A percentile compares a stretch with the other conserved stretches of the same genome.
Evolutionary conservation across 2,113 vertebrate species (phyloP).

Genomic region (Otocyon megalotis): DNA sequence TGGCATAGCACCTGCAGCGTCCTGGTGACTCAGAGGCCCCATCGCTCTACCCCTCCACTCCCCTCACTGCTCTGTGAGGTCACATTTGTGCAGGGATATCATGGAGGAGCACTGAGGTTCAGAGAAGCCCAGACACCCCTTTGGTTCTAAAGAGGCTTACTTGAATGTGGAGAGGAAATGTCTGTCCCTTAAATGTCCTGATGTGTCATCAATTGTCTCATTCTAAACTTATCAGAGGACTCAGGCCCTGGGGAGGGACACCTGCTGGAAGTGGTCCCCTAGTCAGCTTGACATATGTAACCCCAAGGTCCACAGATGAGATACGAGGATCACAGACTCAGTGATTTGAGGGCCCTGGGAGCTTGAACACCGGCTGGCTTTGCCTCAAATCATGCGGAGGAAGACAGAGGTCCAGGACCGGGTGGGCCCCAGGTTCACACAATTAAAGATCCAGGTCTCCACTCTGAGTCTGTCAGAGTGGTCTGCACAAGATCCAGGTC

Average conservation of each 20-base stretch:
- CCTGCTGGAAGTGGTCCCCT: too few relatives aligned
- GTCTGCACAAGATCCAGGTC: rapidly evolving
- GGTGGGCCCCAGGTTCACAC: background rate
- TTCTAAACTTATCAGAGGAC: background rate
- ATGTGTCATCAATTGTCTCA: background rate
- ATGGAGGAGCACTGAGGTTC: rapidly evolving
- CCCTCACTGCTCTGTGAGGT: background rate
- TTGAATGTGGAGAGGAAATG: background rate
- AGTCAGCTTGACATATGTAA: background rate
- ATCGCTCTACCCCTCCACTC: rapidly evolving
- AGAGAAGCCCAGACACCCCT: background rate
- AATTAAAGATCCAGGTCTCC: too few relatives aligned
- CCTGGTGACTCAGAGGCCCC: background rate
- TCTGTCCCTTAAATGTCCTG: background rate
- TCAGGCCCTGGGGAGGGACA: background rate
- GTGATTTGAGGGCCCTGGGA: background rate
- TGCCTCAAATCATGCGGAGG: rapidly evolving
- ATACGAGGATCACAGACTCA: background rate
- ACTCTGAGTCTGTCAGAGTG: too few relatives aligned
- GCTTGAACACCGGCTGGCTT: background rate
- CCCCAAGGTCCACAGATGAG: background rate
- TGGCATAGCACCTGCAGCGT: rapidly evolving
- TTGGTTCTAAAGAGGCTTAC: background rate
- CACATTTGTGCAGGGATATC: background rate
- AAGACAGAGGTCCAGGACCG: background rate